Conservation (phyloP, 2,797 vertebrate species). For the Tarsius wallacei region DNA sequence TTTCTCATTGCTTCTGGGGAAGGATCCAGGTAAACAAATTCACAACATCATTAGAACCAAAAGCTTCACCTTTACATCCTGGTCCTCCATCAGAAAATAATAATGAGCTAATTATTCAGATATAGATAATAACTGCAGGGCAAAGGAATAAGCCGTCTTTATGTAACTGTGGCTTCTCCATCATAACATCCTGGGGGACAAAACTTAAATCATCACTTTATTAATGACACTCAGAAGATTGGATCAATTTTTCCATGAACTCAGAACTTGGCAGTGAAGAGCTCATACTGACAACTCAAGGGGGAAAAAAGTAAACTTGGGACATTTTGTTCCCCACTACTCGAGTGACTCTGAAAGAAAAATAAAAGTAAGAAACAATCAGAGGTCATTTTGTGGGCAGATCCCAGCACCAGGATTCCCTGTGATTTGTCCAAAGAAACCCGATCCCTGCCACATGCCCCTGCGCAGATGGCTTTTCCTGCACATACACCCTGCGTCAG, state of each 20-base stretch:
- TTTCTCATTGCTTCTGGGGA: constrained; percentile 52
- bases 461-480: neutral
- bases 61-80: neutral
- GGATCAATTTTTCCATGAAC: constrained; percentile 62
- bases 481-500: rapidly evolving
- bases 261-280: constrained; percentile 62
- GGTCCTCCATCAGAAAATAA: neutral
- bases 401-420: neutral
- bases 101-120: neutral
- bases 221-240: constrained; percentile 46
- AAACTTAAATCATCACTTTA: constrained; percentile 56
- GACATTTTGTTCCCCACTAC: constrained; percentile 19
- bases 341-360: neutral
- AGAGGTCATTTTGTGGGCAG: neutral
- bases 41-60: constrained; percentile 21
- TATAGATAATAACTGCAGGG: neutral
- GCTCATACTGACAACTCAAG: neutral
- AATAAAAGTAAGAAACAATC: constrained; percentile 51
- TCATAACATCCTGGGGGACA: neutral
- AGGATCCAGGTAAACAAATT: constrained; percentile 70
- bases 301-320: neutral
- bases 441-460: rapidly evolving
- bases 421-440: neutral
- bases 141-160: neutral
- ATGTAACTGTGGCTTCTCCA: neutral